A percentile compares a stretch with the other conserved stretches of the same genome.
phyloP scores from a whole-genome alignment of 2,888 invertebrate species.

The Branchellion lobata region DNA sequence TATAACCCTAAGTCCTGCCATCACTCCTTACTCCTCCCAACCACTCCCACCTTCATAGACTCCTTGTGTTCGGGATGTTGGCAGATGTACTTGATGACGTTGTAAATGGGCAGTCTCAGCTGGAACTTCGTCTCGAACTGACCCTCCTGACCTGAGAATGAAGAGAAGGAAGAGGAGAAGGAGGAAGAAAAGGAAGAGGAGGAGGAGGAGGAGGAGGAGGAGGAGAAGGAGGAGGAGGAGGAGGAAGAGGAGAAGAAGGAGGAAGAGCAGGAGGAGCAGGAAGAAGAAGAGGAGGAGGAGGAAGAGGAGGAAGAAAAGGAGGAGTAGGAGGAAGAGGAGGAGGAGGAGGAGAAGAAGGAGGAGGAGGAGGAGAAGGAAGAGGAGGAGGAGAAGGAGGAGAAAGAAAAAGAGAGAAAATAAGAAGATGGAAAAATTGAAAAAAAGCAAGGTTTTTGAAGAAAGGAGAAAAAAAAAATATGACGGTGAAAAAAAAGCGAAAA shows the following conservation, averaged over 20 bases:
- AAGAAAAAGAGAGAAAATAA: neutral
- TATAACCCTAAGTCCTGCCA: no score
- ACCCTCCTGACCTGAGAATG: conserved; percentile 89
- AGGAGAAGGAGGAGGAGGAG: neutral
- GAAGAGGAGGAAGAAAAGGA: neutral
- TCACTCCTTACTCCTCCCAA: no score
- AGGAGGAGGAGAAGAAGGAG: neutral
- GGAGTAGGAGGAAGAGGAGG: no score
- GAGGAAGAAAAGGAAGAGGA: neutral
- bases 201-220: conserved; percentile 9
- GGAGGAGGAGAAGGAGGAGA: neutral
- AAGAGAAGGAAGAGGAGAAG: neutral
- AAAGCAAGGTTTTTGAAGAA: neutral
- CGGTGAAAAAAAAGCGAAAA: neutral
- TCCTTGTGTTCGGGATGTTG: conserved; percentile 75
- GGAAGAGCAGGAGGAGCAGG: neutral
- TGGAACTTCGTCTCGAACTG: conserved; percentile 96
- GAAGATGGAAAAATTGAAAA: no score
- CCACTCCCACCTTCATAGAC: conserved; percentile 69
- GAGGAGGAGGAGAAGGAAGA: neutral
- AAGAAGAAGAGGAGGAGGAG: conserved; percentile 8
- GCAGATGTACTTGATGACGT: conserved; percentile 88
- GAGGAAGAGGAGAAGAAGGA: neutral
- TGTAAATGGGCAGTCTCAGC: conserved; percentile 91
- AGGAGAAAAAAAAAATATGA: neutral